Percentiles rank a stretch among this genome's conserved stretches.
Evolutionary conservation across 2,888 invertebrate genomes (phyloP).

Genomic region (Pimpla rufipes): DNA sequence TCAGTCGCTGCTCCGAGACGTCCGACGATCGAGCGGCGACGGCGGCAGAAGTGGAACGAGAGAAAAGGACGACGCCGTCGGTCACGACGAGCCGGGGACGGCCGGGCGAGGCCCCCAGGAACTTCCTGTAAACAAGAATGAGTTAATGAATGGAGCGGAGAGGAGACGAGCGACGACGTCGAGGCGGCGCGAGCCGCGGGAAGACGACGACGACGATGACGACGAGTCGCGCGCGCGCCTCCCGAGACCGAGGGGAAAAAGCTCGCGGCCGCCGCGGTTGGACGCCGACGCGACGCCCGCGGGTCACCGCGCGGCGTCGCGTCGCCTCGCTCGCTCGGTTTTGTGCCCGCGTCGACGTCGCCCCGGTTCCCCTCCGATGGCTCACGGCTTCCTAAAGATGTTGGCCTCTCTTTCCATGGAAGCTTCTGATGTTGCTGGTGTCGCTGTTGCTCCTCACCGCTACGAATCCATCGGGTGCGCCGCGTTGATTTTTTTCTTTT

Average conservation of each 20-base stretch:
- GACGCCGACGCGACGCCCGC: conserved; percentile 50
- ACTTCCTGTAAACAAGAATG: conserved; percentile 81
- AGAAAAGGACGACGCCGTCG: conserved; percentile 58
- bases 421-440: not conserved
- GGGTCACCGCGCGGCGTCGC: conserved; percentile 48
- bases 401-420: conserved; percentile 34
- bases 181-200: conserved; percentile 27
- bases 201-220: conserved; percentile 7
- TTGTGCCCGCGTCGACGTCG: conserved; percentile 16
- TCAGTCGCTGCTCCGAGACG: not conserved
- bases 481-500: conserved; percentile 7
- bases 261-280: conserved; percentile 73
- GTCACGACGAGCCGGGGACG: conserved; percentile 64
- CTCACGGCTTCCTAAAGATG: conserved; percentile 56
- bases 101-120: conserved; percentile 70
- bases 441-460: not conserved
- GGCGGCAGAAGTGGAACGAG: conserved; percentile 59
- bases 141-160: conserved; percentile 77
- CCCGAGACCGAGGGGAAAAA: conserved; percentile 69
- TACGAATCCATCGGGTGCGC: conserved; percentile 2
- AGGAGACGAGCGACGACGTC: conserved; percentile 40
- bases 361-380: conserved; percentile 47
- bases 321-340: conserved; percentile 51
- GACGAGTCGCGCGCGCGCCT: conserved; percentile 21
- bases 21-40: conserved; percentile 15